phyloP scores from a whole-genome alignment of 2,113 vertebrate genomes.

The Ctenomys sociabilis region DNA sequence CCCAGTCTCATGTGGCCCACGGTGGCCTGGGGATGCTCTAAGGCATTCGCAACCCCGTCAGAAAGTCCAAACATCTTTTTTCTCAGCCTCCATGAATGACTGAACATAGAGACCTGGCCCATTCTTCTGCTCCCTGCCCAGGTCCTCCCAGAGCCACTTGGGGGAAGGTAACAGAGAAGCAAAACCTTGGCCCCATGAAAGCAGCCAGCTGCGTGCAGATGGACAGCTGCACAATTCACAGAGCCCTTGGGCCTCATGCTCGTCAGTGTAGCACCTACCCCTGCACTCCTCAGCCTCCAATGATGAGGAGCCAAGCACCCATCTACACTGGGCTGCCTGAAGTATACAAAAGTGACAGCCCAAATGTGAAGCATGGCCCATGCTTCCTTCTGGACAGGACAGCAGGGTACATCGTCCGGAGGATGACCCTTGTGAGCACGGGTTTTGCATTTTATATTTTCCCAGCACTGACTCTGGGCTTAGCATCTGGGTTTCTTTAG shows the following conservation, averaged over 20 bases:
- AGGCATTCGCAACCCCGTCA: constrained; percentile 14
- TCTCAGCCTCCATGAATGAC: constrained; percentile 71
- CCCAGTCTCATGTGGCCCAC: background rate
- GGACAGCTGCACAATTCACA: background rate
- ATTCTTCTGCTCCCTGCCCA: constrained; percentile 50
- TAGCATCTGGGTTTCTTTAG: background rate
- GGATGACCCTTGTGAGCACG: background rate
- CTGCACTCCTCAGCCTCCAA: too few relatives aligned
- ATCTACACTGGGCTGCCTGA: background rate
- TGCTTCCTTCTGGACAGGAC: background rate
- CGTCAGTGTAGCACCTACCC: background rate
- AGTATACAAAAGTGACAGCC: background rate
- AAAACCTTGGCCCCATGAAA: background rate
- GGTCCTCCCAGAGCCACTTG: background rate
- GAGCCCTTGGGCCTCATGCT: background rate
- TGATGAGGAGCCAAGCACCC: too few relatives aligned
- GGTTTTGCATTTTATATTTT: background rate
- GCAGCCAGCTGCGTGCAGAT: too few relatives aligned
- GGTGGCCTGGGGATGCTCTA: background rate
- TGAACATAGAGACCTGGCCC: constrained; percentile 67
- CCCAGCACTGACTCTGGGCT: background rate
- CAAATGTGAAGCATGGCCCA: too few relatives aligned
- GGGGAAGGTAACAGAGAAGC: background rate
- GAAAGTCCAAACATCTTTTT: constrained; percentile 50
- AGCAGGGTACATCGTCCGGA: fast-evolving